Conservation (phyloP, 2,888 invertebrate genomes). For the Arctia plantaginis region DNA sequence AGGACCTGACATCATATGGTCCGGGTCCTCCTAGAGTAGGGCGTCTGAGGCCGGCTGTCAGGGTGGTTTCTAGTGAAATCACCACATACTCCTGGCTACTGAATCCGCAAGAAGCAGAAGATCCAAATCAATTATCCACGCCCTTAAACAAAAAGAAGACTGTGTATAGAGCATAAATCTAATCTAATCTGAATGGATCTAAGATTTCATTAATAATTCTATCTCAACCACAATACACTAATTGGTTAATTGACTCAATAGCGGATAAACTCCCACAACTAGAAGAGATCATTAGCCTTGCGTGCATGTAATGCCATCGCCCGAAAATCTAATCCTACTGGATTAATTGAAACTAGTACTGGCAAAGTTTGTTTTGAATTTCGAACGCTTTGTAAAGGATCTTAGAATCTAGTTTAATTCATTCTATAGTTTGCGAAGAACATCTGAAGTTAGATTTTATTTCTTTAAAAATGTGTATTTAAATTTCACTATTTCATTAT, state of each 20-base stretch:
- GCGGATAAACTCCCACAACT: slow-evolving; percentile 9
- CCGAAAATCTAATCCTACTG: slow-evolving; percentile 17
- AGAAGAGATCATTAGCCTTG: slow-evolving; percentile 49
- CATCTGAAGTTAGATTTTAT: no score
- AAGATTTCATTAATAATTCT: background rate
- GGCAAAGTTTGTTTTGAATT: slow-evolving; percentile 28
- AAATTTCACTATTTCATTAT: background rate
- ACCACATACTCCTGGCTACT: no score
- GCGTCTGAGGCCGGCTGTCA: no score
- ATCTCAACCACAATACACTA: slow-evolving; percentile 27
- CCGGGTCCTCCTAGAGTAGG: no score
- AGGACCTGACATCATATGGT: no score
- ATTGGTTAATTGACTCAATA: slow-evolving; percentile 42
- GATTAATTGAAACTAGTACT: slow-evolving; percentile 24
- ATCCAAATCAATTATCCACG: no score
- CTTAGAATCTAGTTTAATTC: background rate
- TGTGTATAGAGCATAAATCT: background rate
- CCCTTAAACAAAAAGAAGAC: no score
- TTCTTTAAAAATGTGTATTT: background rate
- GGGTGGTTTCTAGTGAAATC: no score
- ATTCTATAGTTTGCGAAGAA: background rate
- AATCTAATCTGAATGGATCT: background rate
- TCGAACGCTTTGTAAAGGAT: slow-evolving; percentile 13
- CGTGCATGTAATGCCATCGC: slow-evolving; percentile 45
- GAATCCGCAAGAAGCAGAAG: no score